These are phyloP conservation scores for Ascidia mentula DNA, from an alignment of 23 tunicate genomes.

Conservation along the genomic window DNA sequence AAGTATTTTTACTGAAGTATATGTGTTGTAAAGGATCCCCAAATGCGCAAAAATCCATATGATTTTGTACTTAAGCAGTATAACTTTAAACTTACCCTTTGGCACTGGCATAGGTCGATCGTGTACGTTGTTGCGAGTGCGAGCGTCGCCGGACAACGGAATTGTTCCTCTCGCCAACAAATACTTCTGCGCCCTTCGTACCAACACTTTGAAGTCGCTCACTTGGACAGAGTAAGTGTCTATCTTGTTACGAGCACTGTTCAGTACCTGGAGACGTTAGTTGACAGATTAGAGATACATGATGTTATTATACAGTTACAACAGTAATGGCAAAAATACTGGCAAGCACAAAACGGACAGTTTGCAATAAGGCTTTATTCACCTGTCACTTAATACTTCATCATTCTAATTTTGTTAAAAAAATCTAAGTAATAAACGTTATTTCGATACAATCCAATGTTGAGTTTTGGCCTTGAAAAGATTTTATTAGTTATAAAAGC, in stretches of 20 bases:
- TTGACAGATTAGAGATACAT: neutral
- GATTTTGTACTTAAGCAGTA: too few species aligned
- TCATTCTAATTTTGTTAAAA: too few species aligned
- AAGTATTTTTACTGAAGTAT: too few species aligned
- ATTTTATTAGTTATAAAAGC: too few species aligned
- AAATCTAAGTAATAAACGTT: too few species aligned
- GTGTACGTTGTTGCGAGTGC: conserved; percentile 34
- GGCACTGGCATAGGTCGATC: conserved; percentile 87
- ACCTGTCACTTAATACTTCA: too few species aligned
- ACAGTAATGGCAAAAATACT: neutral
- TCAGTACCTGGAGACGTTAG: conserved; percentile 41
- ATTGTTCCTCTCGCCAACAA: conserved; percentile 67
- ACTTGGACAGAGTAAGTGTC: conserved; percentile 47
- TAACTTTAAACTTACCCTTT: conserved; percentile 35
- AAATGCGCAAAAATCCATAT: too few species aligned
- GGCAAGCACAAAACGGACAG: too few species aligned
- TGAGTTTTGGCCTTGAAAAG: too few species aligned
- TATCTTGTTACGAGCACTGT: conserved; percentile 79
- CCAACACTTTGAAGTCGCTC: conserved; percentile 46
- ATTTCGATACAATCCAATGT: too few species aligned
- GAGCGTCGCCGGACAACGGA: conserved; percentile 53
- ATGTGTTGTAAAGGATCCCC: too few species aligned
- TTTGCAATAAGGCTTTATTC: too few species aligned
- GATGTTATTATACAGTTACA: neutral
- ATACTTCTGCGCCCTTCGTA: conserved; percentile 83